Evolutionary conservation across 2,888 invertebrate genomes (phyloP).

Genomic region (Scrobipalpa atriplicella): DNA sequence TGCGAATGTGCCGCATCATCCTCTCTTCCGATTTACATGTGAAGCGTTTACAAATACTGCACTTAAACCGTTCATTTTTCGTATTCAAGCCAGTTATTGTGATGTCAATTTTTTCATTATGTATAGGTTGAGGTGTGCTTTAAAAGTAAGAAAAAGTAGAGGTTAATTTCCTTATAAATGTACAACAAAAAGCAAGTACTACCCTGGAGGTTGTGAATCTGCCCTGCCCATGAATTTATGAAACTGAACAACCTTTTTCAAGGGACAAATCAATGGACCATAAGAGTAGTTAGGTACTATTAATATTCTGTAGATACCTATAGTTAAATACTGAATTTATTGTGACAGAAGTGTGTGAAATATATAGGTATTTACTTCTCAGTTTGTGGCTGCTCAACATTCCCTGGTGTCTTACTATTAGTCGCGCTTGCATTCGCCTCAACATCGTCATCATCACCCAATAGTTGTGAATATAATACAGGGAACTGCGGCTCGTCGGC

Average conservation of each 20-base stretch:
- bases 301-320: too few relatives aligned
- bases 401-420: not conserved
- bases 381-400: not conserved
- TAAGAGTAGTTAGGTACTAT: too few relatives aligned
- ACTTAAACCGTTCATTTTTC: slow-evolving; percentile 11
- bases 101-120: not conserved
- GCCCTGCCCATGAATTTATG: too few relatives aligned
- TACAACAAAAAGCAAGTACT: too few relatives aligned
- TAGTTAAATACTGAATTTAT: not conserved
- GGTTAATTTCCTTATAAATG: too few relatives aligned
- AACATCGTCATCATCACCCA: not conserved
- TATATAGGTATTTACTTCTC: not conserved
- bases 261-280: too few relatives aligned
- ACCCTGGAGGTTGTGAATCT: too few relatives aligned
- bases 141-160: not conserved
- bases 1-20: slow-evolving; percentile 56
- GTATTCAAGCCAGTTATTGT: not conserved
- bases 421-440: not conserved
- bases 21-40: slow-evolving; percentile 55
- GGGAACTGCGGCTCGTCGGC: slow-evolving; percentile 19
- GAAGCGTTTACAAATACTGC: slow-evolving; percentile 49
- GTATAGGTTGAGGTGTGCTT: not conserved
- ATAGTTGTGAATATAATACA: slow-evolving; percentile 17
- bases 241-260: too few relatives aligned
- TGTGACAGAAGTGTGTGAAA: not conserved